Evolutionary conservation across 1,140 invertebrate species (phyloP).

Genomic region (Papilio aristodemus): DNA sequence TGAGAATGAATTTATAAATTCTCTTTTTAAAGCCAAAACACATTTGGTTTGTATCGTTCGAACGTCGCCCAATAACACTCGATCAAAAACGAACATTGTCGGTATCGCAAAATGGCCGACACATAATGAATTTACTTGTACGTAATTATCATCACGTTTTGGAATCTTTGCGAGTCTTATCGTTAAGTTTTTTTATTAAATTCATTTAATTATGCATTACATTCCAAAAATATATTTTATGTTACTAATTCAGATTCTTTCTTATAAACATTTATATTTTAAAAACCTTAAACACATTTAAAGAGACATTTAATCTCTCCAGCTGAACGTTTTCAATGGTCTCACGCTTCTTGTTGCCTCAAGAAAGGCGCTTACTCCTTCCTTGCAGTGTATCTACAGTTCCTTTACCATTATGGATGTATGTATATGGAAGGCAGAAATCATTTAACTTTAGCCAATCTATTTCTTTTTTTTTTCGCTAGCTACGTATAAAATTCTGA

Average conservation of each 20-base stretch:
- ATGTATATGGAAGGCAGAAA: no score
- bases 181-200: conserved; percentile 8
- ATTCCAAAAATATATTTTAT: neutral
- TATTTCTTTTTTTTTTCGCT: no score
- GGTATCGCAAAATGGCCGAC: conserved; percentile 19
- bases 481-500: no score
- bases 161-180: conserved; percentile 1
- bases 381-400: no score
- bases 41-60: conserved; percentile 7
- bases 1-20: conserved; percentile 1
- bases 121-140: neutral
- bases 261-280: no score
- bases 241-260: neutral
- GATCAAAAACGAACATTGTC: conserved; percentile 1
- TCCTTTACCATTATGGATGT: no score
- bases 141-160: conserved; percentile 6
- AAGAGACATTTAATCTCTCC: no score
- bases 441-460: no score
- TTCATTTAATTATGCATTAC: neutral
- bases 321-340: no score
- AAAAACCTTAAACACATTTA: no score
- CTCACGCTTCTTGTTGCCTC: no score
- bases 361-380: no score
- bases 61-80: conserved; percentile 12
- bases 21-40: conserved; percentile 13